phyloP scores from a whole-genome alignment of 2,113 vertebrate genomes.

The Xenus cinereus region DNA sequence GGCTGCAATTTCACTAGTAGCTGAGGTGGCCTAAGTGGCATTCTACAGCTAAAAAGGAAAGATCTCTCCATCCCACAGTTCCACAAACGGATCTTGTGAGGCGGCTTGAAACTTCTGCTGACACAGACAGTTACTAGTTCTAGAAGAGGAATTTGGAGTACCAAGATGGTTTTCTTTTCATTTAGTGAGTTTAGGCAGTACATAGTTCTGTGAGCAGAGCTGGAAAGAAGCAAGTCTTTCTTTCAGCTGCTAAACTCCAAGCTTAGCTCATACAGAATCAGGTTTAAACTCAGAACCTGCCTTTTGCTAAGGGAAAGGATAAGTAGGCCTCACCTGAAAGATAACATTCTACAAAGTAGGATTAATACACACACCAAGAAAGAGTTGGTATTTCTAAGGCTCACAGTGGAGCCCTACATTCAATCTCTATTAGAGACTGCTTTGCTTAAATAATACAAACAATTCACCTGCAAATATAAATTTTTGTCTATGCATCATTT shows the following conservation, averaged over 20 bases:
- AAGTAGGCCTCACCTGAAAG: not conserved
- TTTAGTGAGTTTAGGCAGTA: not conserved
- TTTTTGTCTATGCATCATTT: not conserved
- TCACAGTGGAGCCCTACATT: not conserved
- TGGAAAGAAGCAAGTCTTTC: not conserved
- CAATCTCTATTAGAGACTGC: not conserved
- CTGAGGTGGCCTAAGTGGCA: not conserved
- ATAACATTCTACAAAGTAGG: not conserved
- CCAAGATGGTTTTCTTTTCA: not conserved
- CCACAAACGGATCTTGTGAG: not conserved
- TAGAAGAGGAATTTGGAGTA: not conserved
- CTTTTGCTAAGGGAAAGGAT: not conserved
- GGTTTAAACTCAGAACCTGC: not conserved
- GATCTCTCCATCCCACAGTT: not conserved
- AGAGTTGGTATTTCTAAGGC: not conserved
- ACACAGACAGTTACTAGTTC: not conserved
- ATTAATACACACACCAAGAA: not conserved
- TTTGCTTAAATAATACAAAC: not conserved
- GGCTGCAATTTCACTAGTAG: not conserved
- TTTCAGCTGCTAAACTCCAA: not conserved
- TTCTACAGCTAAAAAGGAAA: not conserved
- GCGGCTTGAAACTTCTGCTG: not conserved
- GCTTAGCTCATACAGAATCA: not conserved
- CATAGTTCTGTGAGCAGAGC: not conserved
- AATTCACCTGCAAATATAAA: not conserved